phyloP scores from a whole-genome alignment of 2,113 vertebrate species.

The Salvelinus alpinus region DNA sequence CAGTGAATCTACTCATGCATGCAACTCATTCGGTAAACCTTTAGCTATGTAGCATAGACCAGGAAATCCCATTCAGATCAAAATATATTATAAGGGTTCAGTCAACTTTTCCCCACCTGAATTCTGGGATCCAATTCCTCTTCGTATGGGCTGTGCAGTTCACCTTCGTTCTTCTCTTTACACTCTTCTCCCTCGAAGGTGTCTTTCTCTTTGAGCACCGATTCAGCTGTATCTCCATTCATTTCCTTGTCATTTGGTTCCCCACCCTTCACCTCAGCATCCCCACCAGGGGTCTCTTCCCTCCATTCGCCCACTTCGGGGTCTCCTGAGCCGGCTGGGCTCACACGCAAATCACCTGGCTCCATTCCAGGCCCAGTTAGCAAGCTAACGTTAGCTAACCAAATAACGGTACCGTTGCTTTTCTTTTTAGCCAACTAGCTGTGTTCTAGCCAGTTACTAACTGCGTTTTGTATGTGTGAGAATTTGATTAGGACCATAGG shows the following conservation, averaged over 20 bases:
- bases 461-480: too few species aligned
- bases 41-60: too few species aligned
- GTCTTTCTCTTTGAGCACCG: slow-evolving; percentile 38
- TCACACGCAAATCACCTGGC: slow-evolving; percentile 68
- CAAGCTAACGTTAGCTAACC: background rate
- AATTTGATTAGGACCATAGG: too few species aligned
- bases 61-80: too few species aligned
- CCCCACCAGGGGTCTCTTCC: slow-evolving; percentile 63
- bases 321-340: slow-evolving; percentile 76
- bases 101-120: slow-evolving; percentile 59
- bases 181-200: slow-evolving; percentile 32
- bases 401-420: background rate
- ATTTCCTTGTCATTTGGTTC: slow-evolving; percentile 42
- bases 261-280: slow-evolving; percentile 43
- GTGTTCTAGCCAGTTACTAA: background rate
- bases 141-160: slow-evolving; percentile 67
- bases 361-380: slow-evolving; percentile 55
- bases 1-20: too few species aligned
- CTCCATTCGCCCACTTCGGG: slow-evolving; percentile 69
- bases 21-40: too few species aligned
- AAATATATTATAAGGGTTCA: too few species aligned
- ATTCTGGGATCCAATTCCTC: slow-evolving; percentile 80
- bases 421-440: background rate
- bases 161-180: slow-evolving; percentile 38
- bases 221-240: slow-evolving; percentile 9